phyloP scores from a whole-genome alignment of 2,797 vertebrate species.

The Aselliscus stoliczkanus region DNA sequence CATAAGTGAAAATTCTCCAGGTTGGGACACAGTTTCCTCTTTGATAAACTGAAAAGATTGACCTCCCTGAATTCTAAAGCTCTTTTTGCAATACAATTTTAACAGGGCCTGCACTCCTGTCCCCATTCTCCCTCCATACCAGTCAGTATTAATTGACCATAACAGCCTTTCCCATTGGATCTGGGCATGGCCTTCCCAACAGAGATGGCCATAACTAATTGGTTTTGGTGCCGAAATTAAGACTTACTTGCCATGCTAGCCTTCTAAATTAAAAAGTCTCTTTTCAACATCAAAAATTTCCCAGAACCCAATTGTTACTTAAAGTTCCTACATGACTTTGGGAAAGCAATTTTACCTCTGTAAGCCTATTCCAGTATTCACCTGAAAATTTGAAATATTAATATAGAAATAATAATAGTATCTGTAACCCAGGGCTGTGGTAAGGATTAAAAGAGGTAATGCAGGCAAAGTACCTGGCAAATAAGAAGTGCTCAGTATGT shows the following conservation, averaged over 20 bases:
- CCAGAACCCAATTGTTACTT: not conserved
- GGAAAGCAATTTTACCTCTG: not conserved
- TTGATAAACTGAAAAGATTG: not conserved
- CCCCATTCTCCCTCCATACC: accelerated
- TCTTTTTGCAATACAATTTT: not conserved
- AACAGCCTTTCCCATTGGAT: not conserved
- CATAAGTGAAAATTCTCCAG: not conserved
- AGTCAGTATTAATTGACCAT: not conserved
- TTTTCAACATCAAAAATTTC: not conserved
- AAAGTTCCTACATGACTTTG: not conserved
- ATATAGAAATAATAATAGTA: not conserved
- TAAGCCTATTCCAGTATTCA: not conserved
- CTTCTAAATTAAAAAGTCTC: conserved; percentile 1
- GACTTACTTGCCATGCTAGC: not conserved
- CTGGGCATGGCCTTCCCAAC: not conserved
- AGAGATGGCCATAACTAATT: not conserved
- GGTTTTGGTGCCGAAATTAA: not conserved
- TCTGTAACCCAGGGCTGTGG: not conserved
- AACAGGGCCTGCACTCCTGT: not conserved
- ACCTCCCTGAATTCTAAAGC: not conserved
- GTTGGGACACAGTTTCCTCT: not conserved
- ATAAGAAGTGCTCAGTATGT: not conserved
- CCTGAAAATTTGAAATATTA: not conserved
- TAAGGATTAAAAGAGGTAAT: not conserved
- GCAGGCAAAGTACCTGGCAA: not conserved